These are phyloP conservation scores for Tinamus major DNA, from an alignment of 2,797 vertebrate species.

Conservation along the genomic window DNA sequence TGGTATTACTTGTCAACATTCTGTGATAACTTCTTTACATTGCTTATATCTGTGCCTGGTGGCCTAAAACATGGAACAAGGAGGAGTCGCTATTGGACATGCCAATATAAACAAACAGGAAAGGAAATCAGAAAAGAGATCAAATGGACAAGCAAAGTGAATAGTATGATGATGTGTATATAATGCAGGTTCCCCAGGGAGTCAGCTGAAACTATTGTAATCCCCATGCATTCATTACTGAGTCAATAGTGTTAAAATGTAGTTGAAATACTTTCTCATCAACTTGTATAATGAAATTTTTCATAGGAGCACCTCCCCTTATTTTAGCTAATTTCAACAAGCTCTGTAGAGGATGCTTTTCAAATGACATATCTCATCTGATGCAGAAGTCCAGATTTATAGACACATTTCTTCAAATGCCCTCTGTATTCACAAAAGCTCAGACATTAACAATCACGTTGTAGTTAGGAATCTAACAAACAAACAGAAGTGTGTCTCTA, in stretches of 20 bases:
- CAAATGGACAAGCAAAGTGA: neutral
- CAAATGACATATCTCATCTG: neutral
- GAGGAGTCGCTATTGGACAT: neutral
- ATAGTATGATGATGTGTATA: neutral
- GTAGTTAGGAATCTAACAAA: constrained; percentile 1
- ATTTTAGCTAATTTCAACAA: constrained; percentile 3
- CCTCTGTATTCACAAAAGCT: neutral
- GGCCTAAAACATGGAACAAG: neutral
- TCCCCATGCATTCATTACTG: neutral
- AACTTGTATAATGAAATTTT: constrained; percentile 1
- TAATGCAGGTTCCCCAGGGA: neutral
- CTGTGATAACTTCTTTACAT: neutral
- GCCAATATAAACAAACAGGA: neutral
- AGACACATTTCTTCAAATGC: neutral
- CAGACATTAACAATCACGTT: neutral
- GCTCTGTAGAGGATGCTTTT: neutral
- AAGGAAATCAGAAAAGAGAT: neutral
- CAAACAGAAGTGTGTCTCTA: neutral
- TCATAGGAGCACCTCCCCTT: neutral
- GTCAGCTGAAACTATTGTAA: neutral
- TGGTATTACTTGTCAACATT: neutral
- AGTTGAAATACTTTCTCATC: constrained; percentile 45
- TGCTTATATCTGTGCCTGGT: neutral
- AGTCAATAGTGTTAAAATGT: neutral
- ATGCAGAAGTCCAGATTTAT: neutral